Percentiles rank a stretch among this genome's conserved stretches.
These are phyloP conservation scores for Euzophera pinguis DNA, from an alignment of 2,888 invertebrate genomes.

Conservation along the genomic window DNA sequence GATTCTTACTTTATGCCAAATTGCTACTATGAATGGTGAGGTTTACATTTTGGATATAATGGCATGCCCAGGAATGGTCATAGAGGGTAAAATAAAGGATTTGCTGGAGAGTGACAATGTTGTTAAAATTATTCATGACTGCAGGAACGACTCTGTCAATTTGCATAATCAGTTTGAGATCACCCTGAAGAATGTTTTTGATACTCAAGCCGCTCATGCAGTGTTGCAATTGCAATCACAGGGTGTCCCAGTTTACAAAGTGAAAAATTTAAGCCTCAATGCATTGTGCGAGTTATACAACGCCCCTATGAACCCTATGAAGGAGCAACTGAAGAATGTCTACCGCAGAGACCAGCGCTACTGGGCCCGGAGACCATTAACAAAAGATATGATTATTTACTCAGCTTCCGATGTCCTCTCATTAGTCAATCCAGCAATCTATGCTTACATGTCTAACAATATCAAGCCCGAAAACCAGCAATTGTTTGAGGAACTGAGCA, in stretches of 20 bases:
- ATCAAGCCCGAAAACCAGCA: slow-evolving; percentile 85
- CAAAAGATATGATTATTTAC: slow-evolving; percentile 94
- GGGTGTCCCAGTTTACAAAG: slow-evolving; percentile 95
- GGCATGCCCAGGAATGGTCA: slow-evolving; percentile 89
- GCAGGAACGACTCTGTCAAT: slow-evolving; percentile 94
- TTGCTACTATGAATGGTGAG: slow-evolving; percentile 90
- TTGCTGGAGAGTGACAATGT: slow-evolving; percentile 90
- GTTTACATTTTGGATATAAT: slow-evolving; percentile 94
- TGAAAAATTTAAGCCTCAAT: slow-evolving; percentile 94
- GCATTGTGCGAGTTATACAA: slow-evolving; percentile 94
- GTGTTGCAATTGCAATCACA: slow-evolving; percentile 94
- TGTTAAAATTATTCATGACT: slow-evolving; percentile 95
- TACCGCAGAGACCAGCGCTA: slow-evolving; percentile 91
- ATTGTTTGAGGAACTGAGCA: slow-evolving; percentile 90
- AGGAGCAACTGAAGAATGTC: slow-evolving; percentile 92
- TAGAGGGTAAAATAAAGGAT: slow-evolving; percentile 87
- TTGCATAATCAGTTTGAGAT: slow-evolving; percentile 92
- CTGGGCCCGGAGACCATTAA: slow-evolving; percentile 93
- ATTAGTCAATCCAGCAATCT: slow-evolving; percentile 91
- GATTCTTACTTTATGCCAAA: slow-evolving; percentile 91
- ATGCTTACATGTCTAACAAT: slow-evolving; percentile 82
- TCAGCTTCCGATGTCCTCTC: slow-evolving; percentile 94
- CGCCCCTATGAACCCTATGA: slow-evolving; percentile 93
- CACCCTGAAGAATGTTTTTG: slow-evolving; percentile 90
- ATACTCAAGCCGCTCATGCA: slow-evolving; percentile 96